Percentiles rank a stretch among this genome's conserved stretches.
phyloP scores from a whole-genome alignment of 2,113 vertebrate genomes.

The Struthidea cinerea region DNA sequence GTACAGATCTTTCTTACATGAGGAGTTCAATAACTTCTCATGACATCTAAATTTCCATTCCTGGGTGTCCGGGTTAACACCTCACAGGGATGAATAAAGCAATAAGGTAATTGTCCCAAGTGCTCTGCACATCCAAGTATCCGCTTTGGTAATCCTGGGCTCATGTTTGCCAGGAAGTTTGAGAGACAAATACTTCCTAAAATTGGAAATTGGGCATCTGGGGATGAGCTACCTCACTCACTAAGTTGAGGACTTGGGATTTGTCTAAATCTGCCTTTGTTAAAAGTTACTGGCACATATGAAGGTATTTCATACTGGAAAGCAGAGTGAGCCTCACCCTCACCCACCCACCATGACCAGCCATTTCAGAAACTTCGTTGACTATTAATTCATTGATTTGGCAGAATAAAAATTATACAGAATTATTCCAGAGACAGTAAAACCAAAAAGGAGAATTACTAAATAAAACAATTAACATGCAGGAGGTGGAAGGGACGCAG shows the following conservation, averaged over 20 bases:
- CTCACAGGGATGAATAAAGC: background rate
- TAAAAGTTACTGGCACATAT: background rate
- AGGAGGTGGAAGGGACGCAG: background rate
- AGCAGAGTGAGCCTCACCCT: background rate
- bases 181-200: background rate
- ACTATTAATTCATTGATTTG: background rate
- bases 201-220: background rate
- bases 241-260: background rate
- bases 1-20: background rate
- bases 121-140: background rate
- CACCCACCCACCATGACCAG: background rate
- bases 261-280: background rate
- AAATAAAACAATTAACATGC: background rate
- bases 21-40: conserved; percentile 2
- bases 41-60: conserved; percentile 43
- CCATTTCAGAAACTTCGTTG: background rate
- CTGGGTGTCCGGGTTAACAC: background rate
- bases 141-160: background rate
- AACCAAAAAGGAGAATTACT: background rate
- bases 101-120: background rate
- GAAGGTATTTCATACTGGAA: background rate
- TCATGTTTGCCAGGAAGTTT: background rate
- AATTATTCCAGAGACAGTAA: background rate
- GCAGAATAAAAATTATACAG: background rate
- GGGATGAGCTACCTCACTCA: background rate